A percentile compares a stretch with the other conserved stretches of the same genome.
These are phyloP conservation scores for Eumeta japonica DNA, from an alignment of 1,140 invertebrate genomes.

Conservation along the genomic window DNA sequence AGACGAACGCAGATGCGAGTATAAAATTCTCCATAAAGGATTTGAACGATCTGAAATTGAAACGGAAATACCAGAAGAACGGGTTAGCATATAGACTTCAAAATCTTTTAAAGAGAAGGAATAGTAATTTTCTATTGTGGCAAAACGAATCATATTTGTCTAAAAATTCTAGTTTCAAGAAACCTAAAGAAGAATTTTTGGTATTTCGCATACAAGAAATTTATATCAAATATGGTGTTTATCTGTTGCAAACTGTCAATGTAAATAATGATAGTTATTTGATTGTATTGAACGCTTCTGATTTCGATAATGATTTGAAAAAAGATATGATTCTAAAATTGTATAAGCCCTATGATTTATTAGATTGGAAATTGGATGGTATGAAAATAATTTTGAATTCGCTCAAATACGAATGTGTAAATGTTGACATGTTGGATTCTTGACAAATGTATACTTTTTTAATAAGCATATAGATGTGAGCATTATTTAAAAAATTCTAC, in stretches of 20 bases:
- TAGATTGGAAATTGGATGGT: slow-evolving; percentile 19
- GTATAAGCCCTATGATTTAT: slow-evolving; percentile 30
- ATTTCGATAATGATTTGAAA: slow-evolving; percentile 20
- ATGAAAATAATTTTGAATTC: slow-evolving; percentile 36
- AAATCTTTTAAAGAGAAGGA: slow-evolving; percentile 37
- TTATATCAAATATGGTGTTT: slow-evolving; percentile 29
- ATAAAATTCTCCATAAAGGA: no score
- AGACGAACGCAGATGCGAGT: no score
- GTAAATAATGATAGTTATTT: slow-evolving; percentile 18
- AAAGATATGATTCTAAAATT: slow-evolving; percentile 29
- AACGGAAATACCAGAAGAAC: slow-evolving; percentile 40
- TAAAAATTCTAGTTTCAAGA: slow-evolving; percentile 35
- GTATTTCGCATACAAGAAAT: slow-evolving; percentile 26
- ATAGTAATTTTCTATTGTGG: slow-evolving; percentile 32
- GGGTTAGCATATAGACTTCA: slow-evolving; percentile 31
- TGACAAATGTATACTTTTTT: no score
- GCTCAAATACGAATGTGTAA: slow-evolving; percentile 32
- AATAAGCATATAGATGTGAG: not conserved
- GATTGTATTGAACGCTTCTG: slow-evolving; percentile 27
- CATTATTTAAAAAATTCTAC: not conserved
- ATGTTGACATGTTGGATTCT: no score
- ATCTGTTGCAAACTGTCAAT: slow-evolving; percentile 25
- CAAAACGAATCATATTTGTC: slow-evolving; percentile 42
- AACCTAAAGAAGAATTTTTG: slow-evolving; percentile 29
- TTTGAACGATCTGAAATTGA: no score